Evolutionary conservation across 2,888 invertebrate species (phyloP).

Genomic region (Scaptomyza parva): DNA sequence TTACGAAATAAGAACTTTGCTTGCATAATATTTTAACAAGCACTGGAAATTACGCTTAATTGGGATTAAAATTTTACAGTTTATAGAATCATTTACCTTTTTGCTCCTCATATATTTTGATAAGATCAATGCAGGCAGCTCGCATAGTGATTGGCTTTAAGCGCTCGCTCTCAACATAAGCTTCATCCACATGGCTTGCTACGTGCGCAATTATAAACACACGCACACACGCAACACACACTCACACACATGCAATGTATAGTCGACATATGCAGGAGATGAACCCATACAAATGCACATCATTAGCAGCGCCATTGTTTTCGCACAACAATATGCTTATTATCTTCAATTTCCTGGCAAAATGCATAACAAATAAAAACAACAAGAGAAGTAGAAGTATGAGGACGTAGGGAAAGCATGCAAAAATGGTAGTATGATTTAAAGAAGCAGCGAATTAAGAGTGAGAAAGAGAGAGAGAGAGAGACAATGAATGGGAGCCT

Average conservation of each 20-base stretch:
- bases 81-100: neutral
- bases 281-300: conserved; percentile 68
- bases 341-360: conserved; percentile 80
- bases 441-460: neutral
- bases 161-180: conserved; percentile 34
- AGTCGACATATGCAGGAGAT: conserved; percentile 33
- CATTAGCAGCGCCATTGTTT: conserved; percentile 81
- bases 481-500: neutral
- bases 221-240: conserved; percentile 8
- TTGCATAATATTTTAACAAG: neutral
- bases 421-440: neutral
- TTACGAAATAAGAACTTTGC: no score
- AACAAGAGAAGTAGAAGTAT: conserved; percentile 51
- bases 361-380: conserved; percentile 80
- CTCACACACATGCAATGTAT: conserved; percentile 2
- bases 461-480: conserved; percentile 1
- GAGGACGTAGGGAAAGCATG: neutral
- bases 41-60: neutral
- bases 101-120: neutral
- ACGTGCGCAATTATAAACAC: conserved; percentile 39
- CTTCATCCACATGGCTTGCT: conserved; percentile 27
- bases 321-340: conserved; percentile 81
- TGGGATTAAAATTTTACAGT: neutral
- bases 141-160: conserved; percentile 38
- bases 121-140: conserved; percentile 16